Percentiles rank a stretch among this genome's conserved stretches.
Conservation (phyloP, 2,888 invertebrate genomes). For the Scaptomyza parva region DNA sequence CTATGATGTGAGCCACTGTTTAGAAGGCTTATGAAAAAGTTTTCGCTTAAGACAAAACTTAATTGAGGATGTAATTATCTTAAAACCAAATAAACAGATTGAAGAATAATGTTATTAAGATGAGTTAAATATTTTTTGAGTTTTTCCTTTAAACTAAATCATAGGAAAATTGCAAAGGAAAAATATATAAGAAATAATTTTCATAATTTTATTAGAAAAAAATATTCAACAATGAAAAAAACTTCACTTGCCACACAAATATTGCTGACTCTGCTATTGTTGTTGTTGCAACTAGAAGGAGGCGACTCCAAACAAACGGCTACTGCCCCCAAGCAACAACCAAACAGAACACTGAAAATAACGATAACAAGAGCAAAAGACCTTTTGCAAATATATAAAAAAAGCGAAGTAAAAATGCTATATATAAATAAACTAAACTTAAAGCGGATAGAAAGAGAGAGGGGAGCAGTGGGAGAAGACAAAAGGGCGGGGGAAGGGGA, state of each 20-base stretch:
- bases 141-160: too few species aligned
- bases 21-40: background rate
- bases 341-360: constrained; percentile 19
- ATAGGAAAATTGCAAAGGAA: background rate
- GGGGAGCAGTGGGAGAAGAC: background rate
- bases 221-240: background rate
- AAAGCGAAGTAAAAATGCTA: constrained; percentile 33
- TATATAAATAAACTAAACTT: constrained; percentile 67
- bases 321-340: constrained; percentile 34
- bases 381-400: constrained; percentile 34
- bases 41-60: background rate
- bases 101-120: too few species aligned
- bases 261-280: constrained; percentile 19
- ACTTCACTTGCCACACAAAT: constrained; percentile 29
- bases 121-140: too few species aligned
- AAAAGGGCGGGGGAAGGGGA: background rate
- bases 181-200: constrained; percentile 1
- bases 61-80: background rate
- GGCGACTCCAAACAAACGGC: constrained; percentile 19
- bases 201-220: constrained; percentile 9
- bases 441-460: background rate
- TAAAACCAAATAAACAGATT: background rate
- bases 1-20: background rate
- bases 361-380: constrained; percentile 52
- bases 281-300: constrained; percentile 5